These are phyloP conservation scores for Malthinus seriepunctatus DNA, from an alignment of 2,888 invertebrate species.

Conservation along the genomic window DNA sequence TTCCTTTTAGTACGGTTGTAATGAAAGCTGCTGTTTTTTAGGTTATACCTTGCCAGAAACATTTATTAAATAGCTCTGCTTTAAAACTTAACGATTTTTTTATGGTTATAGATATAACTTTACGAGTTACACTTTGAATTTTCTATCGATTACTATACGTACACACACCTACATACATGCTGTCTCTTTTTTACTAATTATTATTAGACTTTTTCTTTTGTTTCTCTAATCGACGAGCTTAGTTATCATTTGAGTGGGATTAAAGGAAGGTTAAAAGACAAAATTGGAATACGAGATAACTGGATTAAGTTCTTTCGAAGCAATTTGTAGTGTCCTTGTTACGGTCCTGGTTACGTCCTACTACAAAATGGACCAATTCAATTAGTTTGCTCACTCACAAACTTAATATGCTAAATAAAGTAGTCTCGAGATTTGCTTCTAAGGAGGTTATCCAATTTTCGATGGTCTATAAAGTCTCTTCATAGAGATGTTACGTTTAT, in stretches of 20 bases:
- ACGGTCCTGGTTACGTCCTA: slow-evolving; percentile 49
- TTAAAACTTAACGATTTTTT: slow-evolving; percentile 7
- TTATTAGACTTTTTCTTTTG: too few relatives aligned
- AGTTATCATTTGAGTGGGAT: too few relatives aligned
- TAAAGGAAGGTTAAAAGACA: background rate
- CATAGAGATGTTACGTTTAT: slow-evolving; percentile 27
- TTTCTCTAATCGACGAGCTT: too few relatives aligned
- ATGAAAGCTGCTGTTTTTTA: slow-evolving; percentile 14
- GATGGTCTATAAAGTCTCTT: slow-evolving; percentile 28
- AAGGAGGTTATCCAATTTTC: slow-evolving; percentile 25
- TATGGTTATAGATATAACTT: slow-evolving; percentile 2
- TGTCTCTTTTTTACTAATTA: too few relatives aligned
- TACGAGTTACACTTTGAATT: slow-evolving; percentile 7
- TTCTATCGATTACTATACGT: slow-evolving; percentile 1
- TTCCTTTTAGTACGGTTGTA: slow-evolving; percentile 21
- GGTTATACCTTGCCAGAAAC: slow-evolving; percentile 8
- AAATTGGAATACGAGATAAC: slow-evolving; percentile 42
- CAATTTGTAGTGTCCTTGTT: slow-evolving; percentile 51
- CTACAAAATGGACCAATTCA: slow-evolving; percentile 51
- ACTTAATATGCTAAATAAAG: slow-evolving; percentile 52
- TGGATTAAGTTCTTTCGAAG: slow-evolving; percentile 50
- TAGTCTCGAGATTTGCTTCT: slow-evolving; percentile 44
- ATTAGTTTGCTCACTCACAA: slow-evolving; percentile 50
- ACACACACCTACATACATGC: background rate
- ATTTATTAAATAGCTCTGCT: slow-evolving; percentile 14